These are phyloP conservation scores for Chamaetylas fuelleborni DNA, from an alignment of 2,113 vertebrate genomes.

Conservation along the genomic window DNA sequence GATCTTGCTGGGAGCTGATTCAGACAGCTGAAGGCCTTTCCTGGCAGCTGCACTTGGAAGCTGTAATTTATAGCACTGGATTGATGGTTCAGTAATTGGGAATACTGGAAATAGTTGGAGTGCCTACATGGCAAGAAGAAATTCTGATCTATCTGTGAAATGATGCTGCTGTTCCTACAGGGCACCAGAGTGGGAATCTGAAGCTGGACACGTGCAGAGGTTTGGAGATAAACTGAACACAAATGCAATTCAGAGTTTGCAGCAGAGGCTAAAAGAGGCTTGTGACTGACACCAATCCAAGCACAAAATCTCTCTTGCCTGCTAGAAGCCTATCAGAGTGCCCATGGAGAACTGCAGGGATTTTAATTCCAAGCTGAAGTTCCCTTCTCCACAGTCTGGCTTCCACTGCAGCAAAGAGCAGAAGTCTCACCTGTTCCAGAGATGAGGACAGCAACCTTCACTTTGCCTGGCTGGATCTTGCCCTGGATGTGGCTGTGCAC, in stretches of 20 bases:
- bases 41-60: neutral
- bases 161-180: neutral
- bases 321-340: neutral
- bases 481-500: constrained; percentile 16
- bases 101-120: neutral
- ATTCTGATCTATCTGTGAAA: neutral
- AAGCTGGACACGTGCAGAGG: neutral
- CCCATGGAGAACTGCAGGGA: neutral
- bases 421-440: constrained; percentile 88
- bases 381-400: neutral
- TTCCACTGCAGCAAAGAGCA: neutral
- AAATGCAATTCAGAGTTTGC: neutral
- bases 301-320: neutral
- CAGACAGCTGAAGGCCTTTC: neutral
- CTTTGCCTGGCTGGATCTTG: constrained; percentile 66
- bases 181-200: neutral
- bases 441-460: constrained; percentile 90
- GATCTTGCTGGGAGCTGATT: neutral
- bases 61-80: neutral
- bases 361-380: neutral
- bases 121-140: neutral
- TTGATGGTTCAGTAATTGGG: neutral
- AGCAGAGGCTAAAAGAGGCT: neutral
- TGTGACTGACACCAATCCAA: neutral
- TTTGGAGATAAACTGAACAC: neutral